phyloP scores from a whole-genome alignment of 1,140 invertebrate species.

The Macrocentrus cingulum region DNA sequence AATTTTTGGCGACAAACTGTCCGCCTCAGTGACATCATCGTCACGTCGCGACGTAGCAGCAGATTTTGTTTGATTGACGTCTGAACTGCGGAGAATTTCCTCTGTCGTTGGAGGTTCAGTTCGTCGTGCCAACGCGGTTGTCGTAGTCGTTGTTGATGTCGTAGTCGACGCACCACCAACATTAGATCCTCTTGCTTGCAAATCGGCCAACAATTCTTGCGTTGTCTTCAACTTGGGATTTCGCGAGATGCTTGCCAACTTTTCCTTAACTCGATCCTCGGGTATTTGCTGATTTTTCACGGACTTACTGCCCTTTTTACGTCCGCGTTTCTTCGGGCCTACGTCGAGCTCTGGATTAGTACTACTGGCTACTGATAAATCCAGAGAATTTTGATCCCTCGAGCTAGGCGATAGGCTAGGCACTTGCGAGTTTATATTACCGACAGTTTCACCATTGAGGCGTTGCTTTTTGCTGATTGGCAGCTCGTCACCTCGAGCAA shows the following conservation, averaged over 20 bases:
- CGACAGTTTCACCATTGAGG: constrained; percentile 51
- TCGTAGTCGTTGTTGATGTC: constrained; percentile 21
- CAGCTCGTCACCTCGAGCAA: constrained; percentile 34
- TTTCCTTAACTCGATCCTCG: constrained; percentile 66
- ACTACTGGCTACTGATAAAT: not conserved
- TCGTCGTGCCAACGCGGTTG: constrained; percentile 39
- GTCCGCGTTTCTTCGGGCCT: constrained; percentile 66
- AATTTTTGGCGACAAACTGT: constrained; percentile 33
- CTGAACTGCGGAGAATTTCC: not conserved
- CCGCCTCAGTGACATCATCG: constrained; percentile 21
- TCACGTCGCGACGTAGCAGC: not conserved
- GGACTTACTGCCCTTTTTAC: constrained; percentile 72
- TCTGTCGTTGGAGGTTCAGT: constrained; percentile 48
- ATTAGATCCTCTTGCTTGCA: constrained; percentile 66
- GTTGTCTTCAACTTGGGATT: constrained; percentile 82
- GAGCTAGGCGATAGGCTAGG: constrained; percentile 44
- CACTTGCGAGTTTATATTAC: constrained; percentile 45
- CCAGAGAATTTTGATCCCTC: not conserved
- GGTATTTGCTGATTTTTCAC: constrained; percentile 56
- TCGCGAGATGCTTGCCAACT: constrained; percentile 65
- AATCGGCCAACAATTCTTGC: constrained; percentile 76
- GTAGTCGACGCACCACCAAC: constrained; percentile 1
- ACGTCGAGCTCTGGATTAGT: constrained; percentile 35
- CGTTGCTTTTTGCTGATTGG: constrained; percentile 43
- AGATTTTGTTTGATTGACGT: not conserved